Base-by-base conservation (phyloP, 2,888 invertebrate species). In the Galerucella calmariensis region DNA sequence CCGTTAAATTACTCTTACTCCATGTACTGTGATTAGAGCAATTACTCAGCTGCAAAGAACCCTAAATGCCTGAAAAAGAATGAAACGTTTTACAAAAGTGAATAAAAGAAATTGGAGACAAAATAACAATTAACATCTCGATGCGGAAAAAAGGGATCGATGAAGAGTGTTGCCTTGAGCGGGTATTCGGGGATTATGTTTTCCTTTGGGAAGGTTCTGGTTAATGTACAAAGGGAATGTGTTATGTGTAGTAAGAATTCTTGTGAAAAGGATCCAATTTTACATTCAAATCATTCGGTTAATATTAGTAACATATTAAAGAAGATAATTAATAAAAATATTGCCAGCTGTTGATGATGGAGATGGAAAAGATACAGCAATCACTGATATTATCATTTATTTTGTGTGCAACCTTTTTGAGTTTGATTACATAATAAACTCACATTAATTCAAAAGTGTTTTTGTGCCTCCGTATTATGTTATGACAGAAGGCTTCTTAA, bases 91-190 rank as follows among this genome's bases (percentile, higher is more conserved):
- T n/a, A 71, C 65, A 69, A 76, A 78, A 74, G 24, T 67, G 77
- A 77, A 77, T 77, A 74, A 77, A 79, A 79, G 77, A 79, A 79
- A 78, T 53, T 62, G 78, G 74, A 77, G 77, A 77, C 77, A 77
- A 76, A 79, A 80, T 79, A 80, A 78, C 80, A 80, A 79, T 80
- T 80, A 80, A 79, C 79, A 78, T 78, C 77, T 74, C 75, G 69
- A 75, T 71, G 73, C 67, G 73, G 63, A 56, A 70, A 66, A 70
- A 66, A 72, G 48, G 72, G 77, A 79, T 78, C 78, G 79, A 79
- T 79, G 78, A 58, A 79, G 76, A 74, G n/a, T n/a, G 51, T 56
- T 56, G 16, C 20, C 20, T 56, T 2, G 20, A 56, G 56, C 56
- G 56, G 56, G 56, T 56, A 56, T 56, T 56, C 16, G 56, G 56